A percentile compares a stretch with the other conserved stretches of the same genome.
Evolutionary conservation across 2,797 vertebrate genomes (phyloP).

Genomic region (Okamejei kenojei): DNA sequence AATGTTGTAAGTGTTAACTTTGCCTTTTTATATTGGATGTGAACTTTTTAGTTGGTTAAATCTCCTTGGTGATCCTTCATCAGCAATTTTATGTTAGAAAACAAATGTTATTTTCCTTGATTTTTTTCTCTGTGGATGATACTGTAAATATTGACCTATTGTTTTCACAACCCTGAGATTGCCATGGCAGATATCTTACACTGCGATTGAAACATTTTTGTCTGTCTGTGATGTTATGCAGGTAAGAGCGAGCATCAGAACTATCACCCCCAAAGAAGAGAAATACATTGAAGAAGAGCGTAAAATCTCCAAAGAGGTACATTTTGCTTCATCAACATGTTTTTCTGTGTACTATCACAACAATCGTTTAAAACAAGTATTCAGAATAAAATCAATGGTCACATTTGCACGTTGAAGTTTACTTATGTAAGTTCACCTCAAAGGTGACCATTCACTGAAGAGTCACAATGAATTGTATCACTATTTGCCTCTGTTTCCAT

Average conservation of each 20-base stretch:
- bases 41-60: slow-evolving; percentile 48
- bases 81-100: slow-evolving; percentile 1
- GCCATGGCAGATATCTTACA: slow-evolving; percentile 10
- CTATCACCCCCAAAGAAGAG: slow-evolving; percentile 87
- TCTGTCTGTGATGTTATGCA: slow-evolving; percentile 48
- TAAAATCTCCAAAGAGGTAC: slow-evolving; percentile 97
- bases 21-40: slow-evolving; percentile 65
- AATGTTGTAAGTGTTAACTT: slow-evolving; percentile 98
- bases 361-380: background rate
- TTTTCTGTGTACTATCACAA: background rate
- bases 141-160: background rate
- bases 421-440: background rate
- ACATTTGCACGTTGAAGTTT: background rate
- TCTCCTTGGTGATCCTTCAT: background rate
- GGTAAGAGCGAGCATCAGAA: slow-evolving; percentile 92
- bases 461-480: background rate
- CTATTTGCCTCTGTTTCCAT: background rate
- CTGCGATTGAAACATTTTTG: slow-evolving; percentile 12
- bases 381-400: background rate
- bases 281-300: slow-evolving; percentile 97
- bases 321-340: background rate
- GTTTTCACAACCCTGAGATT: slow-evolving; percentile 10
- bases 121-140: background rate
- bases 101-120: background rate
- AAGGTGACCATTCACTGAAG: background rate